Evolutionary conservation across 2,797 vertebrate genomes (phyloP), one percentile per base, ranked within the genome.

Genomic region (Poecilia velifera): DNA sequence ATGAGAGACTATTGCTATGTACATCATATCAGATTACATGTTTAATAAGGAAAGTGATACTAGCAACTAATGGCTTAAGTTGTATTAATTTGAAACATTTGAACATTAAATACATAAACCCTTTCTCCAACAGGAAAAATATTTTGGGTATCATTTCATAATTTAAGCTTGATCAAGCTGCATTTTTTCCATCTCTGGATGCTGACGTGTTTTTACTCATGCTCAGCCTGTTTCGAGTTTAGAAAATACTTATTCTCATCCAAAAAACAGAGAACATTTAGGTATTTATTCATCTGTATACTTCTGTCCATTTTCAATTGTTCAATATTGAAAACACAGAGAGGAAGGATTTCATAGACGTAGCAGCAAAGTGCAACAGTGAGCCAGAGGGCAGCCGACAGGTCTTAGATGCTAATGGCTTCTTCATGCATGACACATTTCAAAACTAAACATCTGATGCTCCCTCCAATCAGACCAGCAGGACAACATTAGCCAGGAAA

Each of bases 371-470:
- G 79, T 86, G 87, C 88, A 88, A 87, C 84, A 87, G 46, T 76
- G 75, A 86, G 91, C 92, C 86, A 73, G 78, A 89, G 89, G 92
- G 90, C 89, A 89, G 90, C 86, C 89, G 75, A 80, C 82, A 89
- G 90, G 89, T 82, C 86, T 86, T 71, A 73, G 78, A 74, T 76
- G 82, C 89, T 92, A 92, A 90, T 91, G 91, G 84, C 70, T 90
- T 80, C 90, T 91, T 92, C 85, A 92, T 91, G 87, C 92, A 90
- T 86, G 92, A 94, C 90, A 90, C 86, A 89, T 91, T 91, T 94
- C 83, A 91, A 93, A 93, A 91, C 86, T 92, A 92, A 92, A 93
- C 86, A 90, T 90, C 90, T 89, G 89, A 93, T 91, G 92, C 90
- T 90, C 86, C 82, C 75, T 43, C 78, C 79, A 80, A 92, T 92